Evolutionary conservation across 2,113 vertebrate species (phyloP), one percentile per base, ranked within the genome.

Genomic region (Isurus oxyrinchus): DNA sequence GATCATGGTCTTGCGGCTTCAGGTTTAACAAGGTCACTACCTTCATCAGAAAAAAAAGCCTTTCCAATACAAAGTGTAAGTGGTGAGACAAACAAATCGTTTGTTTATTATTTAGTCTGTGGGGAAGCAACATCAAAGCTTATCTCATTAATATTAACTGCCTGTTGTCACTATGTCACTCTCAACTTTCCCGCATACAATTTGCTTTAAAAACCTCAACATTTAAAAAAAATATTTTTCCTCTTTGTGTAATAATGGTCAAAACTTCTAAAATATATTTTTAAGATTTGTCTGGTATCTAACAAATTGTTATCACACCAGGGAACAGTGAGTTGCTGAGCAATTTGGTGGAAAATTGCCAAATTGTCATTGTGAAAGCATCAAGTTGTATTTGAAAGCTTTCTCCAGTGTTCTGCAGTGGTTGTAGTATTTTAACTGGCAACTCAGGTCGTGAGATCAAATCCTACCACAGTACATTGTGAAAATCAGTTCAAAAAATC

Each of bases 401-500:
- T 40, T 44, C 35, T 63, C n/a, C 35, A 40, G 59, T 94, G 35
- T 40, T 21, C 23, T 63, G 59, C 61, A 44, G 16, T 40, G 57
- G 4, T 40, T 94, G 90, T 23, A 93, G 59, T 93, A 94, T 61
- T 76, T 94, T 63, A 94, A 66, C 59, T 61, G 23, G 16, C 27
- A 63, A 16, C n/a, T 53, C 59, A 63, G 90, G 16, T n/a, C 35
- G n/a, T n/a, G 90, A 21, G 90, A 61, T 93, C 90, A 61, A 93
- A 61, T 93, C 90, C 57, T 16, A 93, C 35, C n/a, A 19, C 35
- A n/a, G 31, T 19, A 63, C 35, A 5, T 93, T 63, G 90, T 61
- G 90, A 93, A 93, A 93, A 19, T 61, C 57, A 61, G 90, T 93
- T 59, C 57, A 93, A 93, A 40, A 61, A 93, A 40, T 63, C 59